Evolutionary conservation across 2,113 vertebrate genomes (phyloP), one percentile per base, ranked within the genome.

Genomic region (Mohoua ochrocephala): DNA sequence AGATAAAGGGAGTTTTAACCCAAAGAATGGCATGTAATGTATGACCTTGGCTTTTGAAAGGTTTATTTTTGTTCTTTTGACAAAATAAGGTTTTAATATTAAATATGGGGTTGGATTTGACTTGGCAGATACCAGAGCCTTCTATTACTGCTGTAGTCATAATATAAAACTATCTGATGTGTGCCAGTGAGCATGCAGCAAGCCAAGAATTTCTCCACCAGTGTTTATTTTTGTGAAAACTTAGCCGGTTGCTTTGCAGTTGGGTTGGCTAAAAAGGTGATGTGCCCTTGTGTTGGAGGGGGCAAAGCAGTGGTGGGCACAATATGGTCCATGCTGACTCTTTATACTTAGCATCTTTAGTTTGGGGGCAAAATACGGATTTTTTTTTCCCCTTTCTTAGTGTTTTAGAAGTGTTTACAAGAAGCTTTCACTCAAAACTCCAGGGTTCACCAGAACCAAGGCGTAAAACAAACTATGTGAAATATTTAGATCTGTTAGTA

Each of bases 81-180:
- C 91, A 96, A 94, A 96, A 71, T 59, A 93, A 86, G 45, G 73
- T 87, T 97, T 96, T 93, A 87, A 71, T 97, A 96, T 95, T 89
- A 96, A 97, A 70, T 85, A 35, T 26, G 44, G 63, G 44, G 31
- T 63, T 93, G 74, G 63, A 87, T 96, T 95, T 97, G 78, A 87
- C 85, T 96, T 97, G 96, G 96, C 89, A 90, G 81, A 91, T 92
- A 89, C 15, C 78, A 78, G 63, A 96, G 57, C 63, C 77, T 96
- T 83, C 95, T 61, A 80, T 93, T 93, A 83, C 75, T 64, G 63
- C 91, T 93, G 63, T 79, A 96, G 93, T 89, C 86, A 93, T 87
- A 97, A 93, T 96, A 94, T 47, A 67, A 91, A 91, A 54, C 75
- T 88, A 65, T 84, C 73, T 82, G 87, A 28, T 91, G 74, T 79